Conservation (phyloP, 2,113 vertebrate genomes). For the Promerops cafer region DNA sequence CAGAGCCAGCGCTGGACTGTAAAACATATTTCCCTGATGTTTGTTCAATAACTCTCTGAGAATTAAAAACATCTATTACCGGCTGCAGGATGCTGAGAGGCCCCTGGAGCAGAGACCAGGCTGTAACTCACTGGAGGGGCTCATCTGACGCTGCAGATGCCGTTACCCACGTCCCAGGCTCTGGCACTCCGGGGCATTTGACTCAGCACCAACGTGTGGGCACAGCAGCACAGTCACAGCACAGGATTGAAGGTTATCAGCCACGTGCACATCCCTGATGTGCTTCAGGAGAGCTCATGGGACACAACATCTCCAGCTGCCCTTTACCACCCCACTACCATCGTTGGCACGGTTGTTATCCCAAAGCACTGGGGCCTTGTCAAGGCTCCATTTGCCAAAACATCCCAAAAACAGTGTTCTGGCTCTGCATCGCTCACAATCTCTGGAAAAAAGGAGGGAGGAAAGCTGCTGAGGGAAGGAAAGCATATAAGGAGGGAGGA, state of each 20-base stretch:
- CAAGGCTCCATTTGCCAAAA: neutral
- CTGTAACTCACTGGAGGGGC: constrained; percentile 50
- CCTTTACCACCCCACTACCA: neutral
- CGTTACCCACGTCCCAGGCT: neutral
- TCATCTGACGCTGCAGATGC: constrained; percentile 20
- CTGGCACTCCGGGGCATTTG: neutral
- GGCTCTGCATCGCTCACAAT: rapidly evolving
- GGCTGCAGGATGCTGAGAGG: constrained; percentile 51
- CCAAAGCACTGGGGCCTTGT: rapidly evolving
- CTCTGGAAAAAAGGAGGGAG: neutral
- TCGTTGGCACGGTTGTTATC: rapidly evolving
- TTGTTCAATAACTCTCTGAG: constrained; percentile 75
- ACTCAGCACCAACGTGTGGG: neutral
- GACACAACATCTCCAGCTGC: neutral
- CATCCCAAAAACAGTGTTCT: neutral
- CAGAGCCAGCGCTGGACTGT: constrained; percentile 55
- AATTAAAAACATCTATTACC: constrained; percentile 73
- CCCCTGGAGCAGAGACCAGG: constrained; percentile 26
- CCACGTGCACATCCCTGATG: neutral
- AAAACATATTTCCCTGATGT: constrained; percentile 76
- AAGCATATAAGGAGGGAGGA: neutral
- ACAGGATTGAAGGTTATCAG: neutral
- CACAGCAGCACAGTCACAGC: neutral
- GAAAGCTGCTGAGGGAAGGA: neutral
- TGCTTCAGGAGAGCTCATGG: neutral